A percentile compares a stretch with the other conserved stretches of the same genome.
phyloP scores from a whole-genome alignment of 2,888 invertebrate species.

The Drosophila colorata region DNA sequence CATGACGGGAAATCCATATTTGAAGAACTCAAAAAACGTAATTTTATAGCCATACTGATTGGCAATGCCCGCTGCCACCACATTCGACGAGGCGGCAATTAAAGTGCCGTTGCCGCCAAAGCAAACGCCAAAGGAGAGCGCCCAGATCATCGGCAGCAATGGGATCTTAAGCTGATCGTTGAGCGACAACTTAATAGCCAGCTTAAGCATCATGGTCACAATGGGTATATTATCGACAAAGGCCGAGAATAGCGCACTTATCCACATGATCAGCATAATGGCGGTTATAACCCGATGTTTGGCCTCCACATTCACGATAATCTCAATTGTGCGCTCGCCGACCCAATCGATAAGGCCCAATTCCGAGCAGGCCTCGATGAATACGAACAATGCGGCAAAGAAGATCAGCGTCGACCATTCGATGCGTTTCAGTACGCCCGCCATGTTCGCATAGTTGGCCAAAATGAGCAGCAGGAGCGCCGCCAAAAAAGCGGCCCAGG shows the following conservation, averaged over 20 bases:
- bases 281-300: constrained; percentile 89
- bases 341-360: constrained; percentile 93
- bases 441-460: constrained; percentile 91
- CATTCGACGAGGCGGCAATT: constrained; percentile 95
- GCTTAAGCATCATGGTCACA: constrained; percentile 95
- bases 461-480: constrained; percentile 91
- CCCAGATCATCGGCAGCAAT: constrained; percentile 93
- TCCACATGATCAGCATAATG: constrained; percentile 92
- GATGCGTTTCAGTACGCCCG: constrained; percentile 91
- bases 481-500: constrained; percentile 94
- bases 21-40: constrained; percentile 92
- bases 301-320: constrained; percentile 88
- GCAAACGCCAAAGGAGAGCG: constrained; percentile 94
- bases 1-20: constrained; percentile 93
- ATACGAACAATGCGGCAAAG: constrained; percentile 94
- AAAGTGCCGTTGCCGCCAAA: constrained; percentile 96
- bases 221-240: constrained; percentile 97
- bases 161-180: constrained; percentile 90
- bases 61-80: constrained; percentile 95
- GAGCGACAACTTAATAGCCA: constrained; percentile 89
- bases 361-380: constrained; percentile 94
- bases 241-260: constrained; percentile 92
- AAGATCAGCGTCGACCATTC: constrained; percentile 96
- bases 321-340: constrained; percentile 88
- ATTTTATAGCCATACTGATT: constrained; percentile 95